phyloP scores from a whole-genome alignment of 2,888 invertebrate genomes.

The Morpho deidamia region DNA sequence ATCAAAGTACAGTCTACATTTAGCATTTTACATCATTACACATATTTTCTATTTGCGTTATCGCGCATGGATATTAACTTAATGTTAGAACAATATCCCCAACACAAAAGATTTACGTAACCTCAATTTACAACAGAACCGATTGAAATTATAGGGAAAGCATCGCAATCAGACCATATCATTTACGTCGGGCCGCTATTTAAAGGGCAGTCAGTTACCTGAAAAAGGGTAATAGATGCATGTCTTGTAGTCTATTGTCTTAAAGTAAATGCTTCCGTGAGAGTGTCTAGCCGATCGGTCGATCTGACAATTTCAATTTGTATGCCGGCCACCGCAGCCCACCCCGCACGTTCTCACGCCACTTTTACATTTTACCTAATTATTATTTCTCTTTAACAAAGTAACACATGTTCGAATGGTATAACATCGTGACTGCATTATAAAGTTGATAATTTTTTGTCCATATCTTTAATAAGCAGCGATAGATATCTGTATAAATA shows the following conservation, averaged over 20 bases:
- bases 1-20: not conserved
- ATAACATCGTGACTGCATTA: constrained; percentile 47
- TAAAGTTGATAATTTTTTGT: constrained; percentile 28
- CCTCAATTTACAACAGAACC: constrained; percentile 18
- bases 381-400: constrained; percentile 61
- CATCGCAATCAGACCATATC: constrained; percentile 30
- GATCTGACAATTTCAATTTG: constrained; percentile 33
- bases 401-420: constrained; percentile 45
- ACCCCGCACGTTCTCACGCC: constrained; percentile 69
- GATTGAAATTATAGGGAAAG: constrained; percentile 23
- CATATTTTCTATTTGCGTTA: not conserved
- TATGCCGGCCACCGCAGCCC: constrained; percentile 43
- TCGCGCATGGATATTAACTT: no score
- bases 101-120: constrained; percentile 12
- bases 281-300: constrained; percentile 43
- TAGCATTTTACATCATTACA: not conserved
- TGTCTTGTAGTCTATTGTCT: constrained; percentile 72
- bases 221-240: constrained; percentile 73
- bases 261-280: constrained; percentile 74
- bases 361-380: constrained; percentile 60
- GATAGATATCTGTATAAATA: constrained; percentile 18
- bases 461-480: constrained; percentile 17
- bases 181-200: constrained; percentile 41
- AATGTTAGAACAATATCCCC: constrained; percentile 14
- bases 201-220: constrained; percentile 54